Conservation (phyloP, 1,140 invertebrate genomes). For the Linepithema humile region DNA sequence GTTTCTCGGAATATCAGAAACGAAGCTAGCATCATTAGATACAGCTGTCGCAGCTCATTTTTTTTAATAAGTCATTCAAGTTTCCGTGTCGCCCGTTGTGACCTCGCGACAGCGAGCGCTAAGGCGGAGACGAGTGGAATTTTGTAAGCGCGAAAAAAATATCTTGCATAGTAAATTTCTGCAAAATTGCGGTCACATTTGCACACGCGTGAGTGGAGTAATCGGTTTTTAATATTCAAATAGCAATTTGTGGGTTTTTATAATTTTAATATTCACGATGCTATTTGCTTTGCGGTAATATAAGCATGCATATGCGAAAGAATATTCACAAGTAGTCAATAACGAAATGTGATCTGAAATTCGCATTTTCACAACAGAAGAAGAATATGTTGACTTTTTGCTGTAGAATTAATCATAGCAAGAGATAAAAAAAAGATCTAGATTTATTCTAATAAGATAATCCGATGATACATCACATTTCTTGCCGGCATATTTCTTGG, state of each 20-base stretch:
- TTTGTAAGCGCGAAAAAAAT: not conserved
- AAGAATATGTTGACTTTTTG: not conserved
- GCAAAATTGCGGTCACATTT: not conserved
- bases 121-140: not conserved
- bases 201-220: not conserved
- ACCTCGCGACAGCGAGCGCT: not conserved
- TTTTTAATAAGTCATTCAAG: slow-evolving; percentile 42
- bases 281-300: not conserved
- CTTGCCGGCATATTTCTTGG: not conserved
- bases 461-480: not conserved
- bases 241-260: not conserved
- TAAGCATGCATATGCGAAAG: not conserved
- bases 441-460: not conserved
- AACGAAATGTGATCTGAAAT: too few species aligned
- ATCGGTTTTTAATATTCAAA: slow-evolving; percentile 8
- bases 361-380: too few species aligned
- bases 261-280: not conserved
- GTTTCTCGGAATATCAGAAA: slow-evolving; percentile 9
- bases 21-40: slow-evolving; percentile 18
- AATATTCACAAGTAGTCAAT: not conserved
- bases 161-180: slow-evolving; percentile 9
- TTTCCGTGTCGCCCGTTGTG: not conserved
- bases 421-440: not conserved
- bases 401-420: not conserved
- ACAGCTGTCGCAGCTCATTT: slow-evolving; percentile 17